Evolutionary conservation across 2,888 invertebrate genomes (phyloP).

Genomic region (Cinara cedri): DNA sequence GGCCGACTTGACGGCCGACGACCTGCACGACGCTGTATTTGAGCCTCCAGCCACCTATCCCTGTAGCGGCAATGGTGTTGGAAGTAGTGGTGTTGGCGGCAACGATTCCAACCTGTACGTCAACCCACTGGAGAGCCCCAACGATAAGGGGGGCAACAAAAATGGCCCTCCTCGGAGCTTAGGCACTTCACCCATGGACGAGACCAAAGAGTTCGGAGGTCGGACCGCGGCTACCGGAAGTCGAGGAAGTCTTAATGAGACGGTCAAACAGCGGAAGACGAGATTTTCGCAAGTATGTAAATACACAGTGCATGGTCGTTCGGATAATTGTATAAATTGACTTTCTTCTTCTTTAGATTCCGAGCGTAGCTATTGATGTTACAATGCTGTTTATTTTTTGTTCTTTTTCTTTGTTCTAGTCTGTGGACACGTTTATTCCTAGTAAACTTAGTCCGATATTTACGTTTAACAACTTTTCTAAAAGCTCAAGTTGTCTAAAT

Average conservation of each 20-base stretch:
- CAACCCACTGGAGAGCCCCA: slow-evolving; percentile 72
- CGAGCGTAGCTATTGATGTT: no score
- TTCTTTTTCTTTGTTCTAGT: no score
- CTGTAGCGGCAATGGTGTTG: background rate
- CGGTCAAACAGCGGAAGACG: slow-evolving; percentile 79
- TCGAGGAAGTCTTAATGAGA: slow-evolving; percentile 70
- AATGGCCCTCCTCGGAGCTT: slow-evolving; percentile 75
- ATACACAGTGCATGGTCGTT: no score
- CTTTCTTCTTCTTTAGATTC: no score
- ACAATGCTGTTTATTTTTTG: no score
- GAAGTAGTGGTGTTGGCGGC: slow-evolving; percentile 60
- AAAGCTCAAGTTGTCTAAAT: no score
- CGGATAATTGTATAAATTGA: no score
- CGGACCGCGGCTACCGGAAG: slow-evolving; percentile 64
- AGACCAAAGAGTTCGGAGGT: slow-evolving; percentile 64
- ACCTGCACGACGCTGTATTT: slow-evolving; percentile 59
- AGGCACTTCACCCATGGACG: slow-evolving; percentile 69
- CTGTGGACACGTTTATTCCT: no score
- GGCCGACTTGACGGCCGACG: slow-evolving; percentile 74
- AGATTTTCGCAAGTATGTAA: slow-evolving; percentile 78
- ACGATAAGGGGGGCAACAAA: slow-evolving; percentile 63
- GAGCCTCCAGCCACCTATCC: slow-evolving; percentile 62
- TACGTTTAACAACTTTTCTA: no score
- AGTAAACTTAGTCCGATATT: no score
- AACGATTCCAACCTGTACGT: slow-evolving; percentile 86